Evolutionary conservation across 2,888 invertebrate species (phyloP), one percentile per base, ranked within the genome.

Genomic region (Muscina levida): DNA sequence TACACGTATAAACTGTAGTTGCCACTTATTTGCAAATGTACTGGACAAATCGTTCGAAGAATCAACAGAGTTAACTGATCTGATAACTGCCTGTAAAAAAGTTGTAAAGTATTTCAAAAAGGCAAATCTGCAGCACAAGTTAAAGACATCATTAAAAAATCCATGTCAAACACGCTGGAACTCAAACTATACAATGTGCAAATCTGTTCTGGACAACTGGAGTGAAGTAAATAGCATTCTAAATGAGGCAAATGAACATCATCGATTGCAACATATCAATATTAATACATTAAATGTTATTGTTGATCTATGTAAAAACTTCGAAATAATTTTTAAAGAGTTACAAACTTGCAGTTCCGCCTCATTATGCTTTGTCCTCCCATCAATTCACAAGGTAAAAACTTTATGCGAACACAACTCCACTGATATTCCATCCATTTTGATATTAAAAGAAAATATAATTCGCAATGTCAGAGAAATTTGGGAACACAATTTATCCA

Each of bases 251-350:
- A 74, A 80, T 42, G 78, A 70, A 77, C 72, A 17, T 8, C 53
- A 59, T 46, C 56, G 74, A 42, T 17, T 80, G n/a, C 67, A 78
- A 19, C 62, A 73, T 17, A 79, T 79, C 39, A 76, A 72, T 42
- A 65, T 73, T 37, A 77, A 68, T 46, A 79, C 72, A 62, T 13
- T 72, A n/a, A 42, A 66, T 74, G 57, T 19, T 11, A 48, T 82
- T 15, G 77, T 82, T 48, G 79, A 78, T 24, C 10, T 82, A 4
- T 82, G 79, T n/a, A n/a, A n/a, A 37, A 59, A 76, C 67, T 78
- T 82, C 66, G 82, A 82, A 56, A 72, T 77, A 6, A 48, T 84
- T 71, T 82, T 82, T 22, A 79, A 79, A 31, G 75, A 82, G 67
- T 68, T 82, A 31, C 82, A 82, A 74, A 48, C 59, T 67, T 73